Evolutionary conservation across 2,888 invertebrate species (phyloP).

Genomic region (Pyrocoelia pectoralis): DNA sequence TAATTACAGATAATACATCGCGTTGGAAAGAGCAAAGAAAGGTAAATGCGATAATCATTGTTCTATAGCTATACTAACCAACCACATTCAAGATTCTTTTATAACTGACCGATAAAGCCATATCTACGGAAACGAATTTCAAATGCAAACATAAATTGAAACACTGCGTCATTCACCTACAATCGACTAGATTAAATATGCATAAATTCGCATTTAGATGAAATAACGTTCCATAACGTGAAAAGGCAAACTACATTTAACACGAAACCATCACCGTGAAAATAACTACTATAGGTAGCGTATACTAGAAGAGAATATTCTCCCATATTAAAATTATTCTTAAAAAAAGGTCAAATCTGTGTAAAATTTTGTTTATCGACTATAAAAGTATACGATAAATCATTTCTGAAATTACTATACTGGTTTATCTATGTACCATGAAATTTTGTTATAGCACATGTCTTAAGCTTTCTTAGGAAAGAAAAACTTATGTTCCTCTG

Average conservation of each 20-base stretch:
- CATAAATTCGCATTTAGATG: constrained; percentile 25
- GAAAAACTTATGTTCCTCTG: neutral
- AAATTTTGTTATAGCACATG: constrained; percentile 5
- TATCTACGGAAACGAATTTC: constrained; percentile 45
- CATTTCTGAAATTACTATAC: neutral
- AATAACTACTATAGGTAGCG: too few relatives aligned
- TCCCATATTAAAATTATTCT: too few relatives aligned
- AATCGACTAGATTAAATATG: constrained; percentile 32
- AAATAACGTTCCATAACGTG: constrained; percentile 1
- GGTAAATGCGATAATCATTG: constrained; percentile 9
- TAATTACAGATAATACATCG: neutral
- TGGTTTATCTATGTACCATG: neutral
- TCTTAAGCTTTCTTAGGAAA: neutral
- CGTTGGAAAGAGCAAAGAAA: constrained; percentile 4
- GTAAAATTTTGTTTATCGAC: too few relatives aligned
- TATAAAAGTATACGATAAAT: neutral
- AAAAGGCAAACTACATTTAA: neutral
- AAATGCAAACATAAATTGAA: constrained; percentile 45
- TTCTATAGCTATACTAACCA: constrained; percentile 3
- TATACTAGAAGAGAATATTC: too few relatives aligned
- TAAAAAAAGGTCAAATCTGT: too few relatives aligned
- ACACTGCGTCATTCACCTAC: constrained; percentile 42
- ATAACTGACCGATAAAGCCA: constrained; percentile 41
- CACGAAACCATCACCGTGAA: neutral
- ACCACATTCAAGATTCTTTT: constrained; percentile 29